These are phyloP conservation scores for Acanthis flammea DNA, from an alignment of 2,797 vertebrate genomes.

Conservation along the genomic window DNA sequence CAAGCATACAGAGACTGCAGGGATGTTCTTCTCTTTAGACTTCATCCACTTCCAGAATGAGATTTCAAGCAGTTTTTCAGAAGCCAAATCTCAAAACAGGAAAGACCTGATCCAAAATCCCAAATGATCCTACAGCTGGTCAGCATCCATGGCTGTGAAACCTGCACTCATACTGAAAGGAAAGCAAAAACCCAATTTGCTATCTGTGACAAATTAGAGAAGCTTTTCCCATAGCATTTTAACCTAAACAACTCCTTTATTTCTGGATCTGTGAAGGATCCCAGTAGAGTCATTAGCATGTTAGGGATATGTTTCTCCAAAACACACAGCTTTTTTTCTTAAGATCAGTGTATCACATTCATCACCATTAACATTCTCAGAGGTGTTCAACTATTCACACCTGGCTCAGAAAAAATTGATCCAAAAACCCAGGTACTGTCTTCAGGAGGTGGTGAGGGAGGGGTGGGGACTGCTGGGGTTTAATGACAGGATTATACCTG, in stretches of 20 bases:
- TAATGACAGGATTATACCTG: background rate
- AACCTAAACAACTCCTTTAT: background rate
- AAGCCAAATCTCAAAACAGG: background rate
- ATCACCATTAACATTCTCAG: background rate
- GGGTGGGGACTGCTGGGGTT: background rate
- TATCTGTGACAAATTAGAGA: background rate
- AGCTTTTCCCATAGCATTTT: background rate
- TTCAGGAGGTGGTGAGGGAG: background rate
- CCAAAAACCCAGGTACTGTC: background rate
- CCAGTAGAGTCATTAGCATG: accelerated
- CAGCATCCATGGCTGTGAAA: background rate
- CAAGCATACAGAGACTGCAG: background rate
- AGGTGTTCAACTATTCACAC: background rate
- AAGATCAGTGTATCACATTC: background rate
- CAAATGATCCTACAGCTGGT: background rate
- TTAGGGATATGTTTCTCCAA: background rate
- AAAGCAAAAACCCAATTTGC: background rate
- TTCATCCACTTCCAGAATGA: background rate
- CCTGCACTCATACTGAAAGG: background rate
- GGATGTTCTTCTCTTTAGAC: background rate
- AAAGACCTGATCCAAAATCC: background rate
- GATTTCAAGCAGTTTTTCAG: background rate
- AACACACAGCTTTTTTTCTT: background rate
- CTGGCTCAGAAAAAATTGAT: background rate
- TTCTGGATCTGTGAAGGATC: background rate